Conservation (phyloP, 2,113 vertebrate genomes). For the Podarcis cretensis region DNA sequence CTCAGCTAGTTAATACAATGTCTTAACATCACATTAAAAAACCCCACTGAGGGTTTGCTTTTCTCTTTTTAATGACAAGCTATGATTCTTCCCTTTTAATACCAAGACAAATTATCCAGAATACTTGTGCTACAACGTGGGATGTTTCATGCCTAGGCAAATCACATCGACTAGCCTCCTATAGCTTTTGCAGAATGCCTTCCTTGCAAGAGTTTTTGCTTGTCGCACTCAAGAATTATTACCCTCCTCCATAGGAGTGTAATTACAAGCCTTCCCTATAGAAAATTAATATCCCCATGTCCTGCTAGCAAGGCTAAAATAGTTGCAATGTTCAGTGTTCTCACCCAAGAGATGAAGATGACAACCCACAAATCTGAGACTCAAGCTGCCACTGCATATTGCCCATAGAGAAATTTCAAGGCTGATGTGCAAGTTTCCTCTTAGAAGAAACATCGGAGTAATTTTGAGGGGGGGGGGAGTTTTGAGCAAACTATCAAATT, state of each 20-base stretch:
- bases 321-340: background rate
- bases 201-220: background rate
- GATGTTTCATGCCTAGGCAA: background rate
- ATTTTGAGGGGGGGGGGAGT: too few relatives aligned
- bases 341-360: background rate
- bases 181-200: background rate
- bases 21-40: background rate
- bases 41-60: background rate
- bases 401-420: background rate
- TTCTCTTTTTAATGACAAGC: slow-evolving; percentile 6
- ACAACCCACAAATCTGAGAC: background rate
- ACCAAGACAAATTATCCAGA: background rate
- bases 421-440: background rate
- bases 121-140: background rate
- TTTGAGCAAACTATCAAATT: too few relatives aligned
- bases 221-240: background rate
- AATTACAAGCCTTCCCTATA: background rate
- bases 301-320: background rate
- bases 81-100: background rate
- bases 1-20: background rate
- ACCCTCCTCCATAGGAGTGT: background rate
- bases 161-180: background rate
- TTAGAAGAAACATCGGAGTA: background rate
- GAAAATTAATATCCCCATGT: background rate
- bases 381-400: background rate